Evolutionary conservation across 2,888 invertebrate species (phyloP).

Genomic region (Gastrophysa polygoni): DNA sequence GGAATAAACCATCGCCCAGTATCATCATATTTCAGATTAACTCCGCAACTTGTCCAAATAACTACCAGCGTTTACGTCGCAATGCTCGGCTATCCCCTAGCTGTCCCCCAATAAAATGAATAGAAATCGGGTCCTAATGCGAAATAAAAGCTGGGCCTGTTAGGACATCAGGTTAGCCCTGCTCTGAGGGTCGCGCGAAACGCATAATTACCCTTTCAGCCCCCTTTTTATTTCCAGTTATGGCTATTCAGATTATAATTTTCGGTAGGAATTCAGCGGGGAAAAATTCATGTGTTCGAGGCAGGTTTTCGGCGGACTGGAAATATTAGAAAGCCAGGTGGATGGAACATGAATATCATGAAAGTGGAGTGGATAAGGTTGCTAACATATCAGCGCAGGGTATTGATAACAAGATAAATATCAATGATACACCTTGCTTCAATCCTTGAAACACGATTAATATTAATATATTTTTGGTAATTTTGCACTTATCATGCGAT

Average conservation of each 20-base stretch:
- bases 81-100: background rate
- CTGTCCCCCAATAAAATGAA: constrained; percentile 24
- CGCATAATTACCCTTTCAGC: constrained; percentile 36
- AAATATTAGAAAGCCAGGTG: constrained; percentile 12
- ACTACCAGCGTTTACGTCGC: background rate
- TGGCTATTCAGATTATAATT: constrained; percentile 40
- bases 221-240: constrained; percentile 42
- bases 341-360: background rate
- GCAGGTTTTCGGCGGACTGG: constrained; percentile 1
- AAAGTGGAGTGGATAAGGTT: background rate
- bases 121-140: constrained; percentile 22
- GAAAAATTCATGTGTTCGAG: constrained; percentile 8
- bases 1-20: background rate
- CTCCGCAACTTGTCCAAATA: constrained; percentile 18
- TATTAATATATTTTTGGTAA: no score
- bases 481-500: no score
- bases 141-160: constrained; percentile 13
- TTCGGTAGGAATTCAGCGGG: constrained; percentile 20
- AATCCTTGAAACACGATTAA: no score
- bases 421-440: no score
- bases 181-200: constrained; percentile 31
- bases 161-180: constrained; percentile 8
- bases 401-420: no score
- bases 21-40: background rate
- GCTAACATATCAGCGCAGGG: background rate